Base-by-base conservation (phyloP, 2,797 vertebrate species). In the Acipenser oxyrinchus region DNA sequence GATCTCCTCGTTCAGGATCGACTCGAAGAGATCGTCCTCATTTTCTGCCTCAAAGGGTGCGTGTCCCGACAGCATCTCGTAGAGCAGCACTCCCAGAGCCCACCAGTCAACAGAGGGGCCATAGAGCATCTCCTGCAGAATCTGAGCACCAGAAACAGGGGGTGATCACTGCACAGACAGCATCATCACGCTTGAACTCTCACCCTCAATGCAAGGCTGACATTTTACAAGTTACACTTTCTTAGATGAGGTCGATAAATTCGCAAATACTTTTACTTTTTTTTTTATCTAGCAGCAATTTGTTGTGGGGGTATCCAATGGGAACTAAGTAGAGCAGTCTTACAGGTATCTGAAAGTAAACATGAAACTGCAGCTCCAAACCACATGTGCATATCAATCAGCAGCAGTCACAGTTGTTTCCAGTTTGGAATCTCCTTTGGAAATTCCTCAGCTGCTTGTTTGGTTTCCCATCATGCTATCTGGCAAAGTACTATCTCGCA, bases 101-200 rank as follows among this genome's bases (percentile, higher is more conserved):
- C 96, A 99, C 96, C 96, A 99, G 76, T 99, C 96, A 6, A 99
- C 96, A 0, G 95, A 95, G 0, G 95, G 90, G 23, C 95, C 96
- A 0, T 99, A 98, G 12, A 93, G 85, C 93, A 97, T 92, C 83
- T 99, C 96, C 81, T 97, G 93, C 49, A 99, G 89, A 77, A 99
- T 99, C 96, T 99, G 78, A 13, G 58, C 62, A 48, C 8, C 53
- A 13, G 48, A 48, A 9, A 48, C 13, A 66, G 49, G 8, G 52
- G 23, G 60, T 10, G 53, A 12, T 52, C 23, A 18, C 7, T n/a
- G 53, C 60, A 61, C 60, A 61, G 13, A 61, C 60, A 61, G 23
- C 23, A 1, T 37, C 23, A 37, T 37, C 23, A 37, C 23, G 4
- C 23, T 37, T 37, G 2, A 37, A 37, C 23, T 37, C 23, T 37